Conservation (phyloP, 2,113 vertebrate genomes). For the Tauraco erythrolophus region DNA sequence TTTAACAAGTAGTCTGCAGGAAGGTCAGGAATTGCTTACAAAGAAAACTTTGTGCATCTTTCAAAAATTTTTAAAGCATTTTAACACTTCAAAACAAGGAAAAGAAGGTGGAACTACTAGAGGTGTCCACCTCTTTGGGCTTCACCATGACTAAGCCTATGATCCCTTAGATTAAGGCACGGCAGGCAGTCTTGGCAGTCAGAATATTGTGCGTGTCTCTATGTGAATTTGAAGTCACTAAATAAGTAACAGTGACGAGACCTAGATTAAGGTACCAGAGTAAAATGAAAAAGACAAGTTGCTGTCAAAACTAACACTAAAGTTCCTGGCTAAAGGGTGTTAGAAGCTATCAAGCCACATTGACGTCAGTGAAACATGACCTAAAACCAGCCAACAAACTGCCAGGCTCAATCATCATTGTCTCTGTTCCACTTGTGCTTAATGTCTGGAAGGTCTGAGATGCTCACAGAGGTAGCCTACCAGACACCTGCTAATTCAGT, state of each 20-base stretch:
- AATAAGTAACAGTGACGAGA: not conserved
- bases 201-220: not conserved
- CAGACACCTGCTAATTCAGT: not conserved
- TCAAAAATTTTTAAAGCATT: not conserved
- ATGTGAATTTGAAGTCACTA: not conserved
- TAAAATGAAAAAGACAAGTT: not conserved
- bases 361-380: not conserved
- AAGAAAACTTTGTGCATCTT: not conserved
- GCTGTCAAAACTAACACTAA: not conserved
- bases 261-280: not conserved
- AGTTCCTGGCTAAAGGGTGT: not conserved
- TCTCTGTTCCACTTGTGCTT: not conserved
- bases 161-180: not conserved
- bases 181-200: not conserved
- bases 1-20: not conserved
- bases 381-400: not conserved
- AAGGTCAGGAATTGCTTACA: not conserved
- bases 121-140: not conserved
- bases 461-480: accelerated
- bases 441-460: not conserved
- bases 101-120: not conserved
- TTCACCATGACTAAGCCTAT: too few species aligned
- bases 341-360: not conserved
- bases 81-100: not conserved
- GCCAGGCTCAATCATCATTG: not conserved